Conservation (phyloP, 2,888 invertebrate genomes). For the Epinotia bilunana region DNA sequence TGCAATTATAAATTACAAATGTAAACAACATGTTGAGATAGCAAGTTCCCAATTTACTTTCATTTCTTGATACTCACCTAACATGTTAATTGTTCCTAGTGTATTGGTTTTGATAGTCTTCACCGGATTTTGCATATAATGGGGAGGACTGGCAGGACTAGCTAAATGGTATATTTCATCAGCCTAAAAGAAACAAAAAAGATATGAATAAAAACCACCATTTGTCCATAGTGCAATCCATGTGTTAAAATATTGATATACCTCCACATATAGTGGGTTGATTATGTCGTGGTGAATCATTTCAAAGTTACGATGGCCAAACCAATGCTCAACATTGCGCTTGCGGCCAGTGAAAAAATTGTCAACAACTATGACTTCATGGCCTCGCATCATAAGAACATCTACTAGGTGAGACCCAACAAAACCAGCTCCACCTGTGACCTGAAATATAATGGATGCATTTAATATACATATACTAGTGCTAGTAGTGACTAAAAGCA, state of each 20-base stretch:
- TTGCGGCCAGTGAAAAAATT: conserved; percentile 99
- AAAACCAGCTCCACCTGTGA: conserved; percentile 98
- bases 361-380: conserved; percentile 98
- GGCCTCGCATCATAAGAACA: conserved; percentile 96
- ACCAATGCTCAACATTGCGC: conserved; percentile 99
- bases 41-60: not conserved
- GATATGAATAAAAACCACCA: conserved; percentile 1
- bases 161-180: conserved; percentile 99
- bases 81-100: conserved; percentile 96
- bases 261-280: conserved; percentile 97
- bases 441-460: conserved; percentile 74
- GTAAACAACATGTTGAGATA: not conserved
- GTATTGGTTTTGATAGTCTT: conserved; percentile 99
- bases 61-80: conserved; percentile 84
- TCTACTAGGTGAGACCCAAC: conserved; percentile 99
- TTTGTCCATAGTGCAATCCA: not conserved
- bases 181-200: conserved; percentile 80
- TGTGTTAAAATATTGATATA: conserved; percentile 48
- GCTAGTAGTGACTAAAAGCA: not conserved
- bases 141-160: conserved; percentile 99
- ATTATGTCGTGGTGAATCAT: conserved; percentile 99
- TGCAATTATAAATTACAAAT: conserved; percentile 62
- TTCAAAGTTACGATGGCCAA: conserved; percentile 99
- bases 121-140: conserved; percentile 99
- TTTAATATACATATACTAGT: not conserved